These are phyloP conservation scores for Pseudochromis fuscus DNA, from an alignment of 2,797 vertebrate genomes.

Conservation along the genomic window DNA sequence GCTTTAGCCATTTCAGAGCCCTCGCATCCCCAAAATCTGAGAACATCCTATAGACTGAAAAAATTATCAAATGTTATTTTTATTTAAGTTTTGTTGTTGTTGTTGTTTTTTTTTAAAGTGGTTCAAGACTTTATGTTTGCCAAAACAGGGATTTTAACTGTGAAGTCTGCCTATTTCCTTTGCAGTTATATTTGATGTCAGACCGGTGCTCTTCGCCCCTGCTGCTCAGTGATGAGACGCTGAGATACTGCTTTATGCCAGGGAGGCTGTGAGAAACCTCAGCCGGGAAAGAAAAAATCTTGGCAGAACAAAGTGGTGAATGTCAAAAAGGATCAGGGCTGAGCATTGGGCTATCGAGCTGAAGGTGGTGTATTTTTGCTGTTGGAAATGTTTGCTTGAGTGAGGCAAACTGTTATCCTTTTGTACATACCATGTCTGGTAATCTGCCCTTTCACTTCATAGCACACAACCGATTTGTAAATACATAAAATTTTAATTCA, in stretches of 20 bases:
- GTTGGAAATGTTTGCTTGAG: constrained; percentile 11
- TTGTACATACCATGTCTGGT: background rate
- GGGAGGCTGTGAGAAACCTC: constrained; percentile 12
- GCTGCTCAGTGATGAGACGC: constrained; percentile 25
- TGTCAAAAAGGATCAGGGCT: constrained; percentile 33
- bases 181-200: no score
- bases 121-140: background rate
- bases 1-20: constrained; percentile 2
- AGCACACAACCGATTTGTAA: constrained; percentile 6
- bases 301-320: constrained; percentile 26
- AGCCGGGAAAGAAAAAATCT: constrained; percentile 21
- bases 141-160: constrained; percentile 22
- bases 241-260: constrained; percentile 36
- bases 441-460: constrained; percentile 5
- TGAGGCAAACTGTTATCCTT: background rate
- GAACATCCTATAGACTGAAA: background rate
- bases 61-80: background rate
- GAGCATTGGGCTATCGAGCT: background rate
- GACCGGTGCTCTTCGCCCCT: constrained; percentile 13
- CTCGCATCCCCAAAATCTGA: background rate
- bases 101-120: background rate
- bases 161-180: constrained; percentile 7
- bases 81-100: no score
- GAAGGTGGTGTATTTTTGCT: constrained; percentile 22
- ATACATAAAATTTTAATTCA: constrained; percentile 7